Conservation (phyloP, 2,888 invertebrate species). For the Zaprionus bogoriensis region DNA sequence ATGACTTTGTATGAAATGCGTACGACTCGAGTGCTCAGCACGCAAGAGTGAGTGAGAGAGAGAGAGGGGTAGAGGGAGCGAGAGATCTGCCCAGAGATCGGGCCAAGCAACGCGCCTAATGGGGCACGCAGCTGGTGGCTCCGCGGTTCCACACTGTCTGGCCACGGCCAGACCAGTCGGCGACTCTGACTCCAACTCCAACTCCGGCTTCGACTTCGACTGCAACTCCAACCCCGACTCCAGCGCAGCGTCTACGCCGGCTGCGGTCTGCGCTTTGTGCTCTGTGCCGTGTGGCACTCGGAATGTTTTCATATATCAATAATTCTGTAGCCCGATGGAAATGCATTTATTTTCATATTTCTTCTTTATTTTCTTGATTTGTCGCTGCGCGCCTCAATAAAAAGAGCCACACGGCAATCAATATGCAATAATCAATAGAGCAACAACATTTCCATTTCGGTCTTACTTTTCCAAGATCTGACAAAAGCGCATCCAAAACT, state of each 20-base stretch:
- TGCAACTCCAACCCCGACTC: not conserved
- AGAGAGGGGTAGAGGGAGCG: slow-evolving; percentile 5
- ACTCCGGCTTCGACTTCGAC: slow-evolving; percentile 1
- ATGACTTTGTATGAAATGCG: slow-evolving; percentile 76
- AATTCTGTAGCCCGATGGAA: slow-evolving; percentile 28
- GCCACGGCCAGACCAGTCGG: slow-evolving; percentile 73
- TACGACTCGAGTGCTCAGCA: slow-evolving; percentile 45
- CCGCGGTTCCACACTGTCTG: slow-evolving; percentile 78
- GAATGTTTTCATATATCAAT: slow-evolving; percentile 41
- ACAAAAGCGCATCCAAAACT: slow-evolving; percentile 77
- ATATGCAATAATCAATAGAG: slow-evolving; percentile 78
- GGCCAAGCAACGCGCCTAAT: slow-evolving; percentile 22
- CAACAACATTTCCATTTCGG: slow-evolving; percentile 73
- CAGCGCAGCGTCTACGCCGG: too few relatives aligned
- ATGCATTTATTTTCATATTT: slow-evolving; percentile 26
- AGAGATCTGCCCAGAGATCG: slow-evolving; percentile 25
- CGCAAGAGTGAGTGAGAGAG: not conserved
- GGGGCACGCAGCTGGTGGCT: slow-evolving; percentile 66
- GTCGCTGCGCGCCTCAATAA: slow-evolving; percentile 70
- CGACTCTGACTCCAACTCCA: slow-evolving; percentile 40
- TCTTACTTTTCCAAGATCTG: slow-evolving; percentile 49
- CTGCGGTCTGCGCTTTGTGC: not conserved
- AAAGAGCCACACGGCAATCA: slow-evolving; percentile 72
- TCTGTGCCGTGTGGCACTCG: not conserved
- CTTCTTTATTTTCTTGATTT: slow-evolving; percentile 45